phyloP scores from a whole-genome alignment of 2,113 vertebrate species.

The Labrus mixtus region DNA sequence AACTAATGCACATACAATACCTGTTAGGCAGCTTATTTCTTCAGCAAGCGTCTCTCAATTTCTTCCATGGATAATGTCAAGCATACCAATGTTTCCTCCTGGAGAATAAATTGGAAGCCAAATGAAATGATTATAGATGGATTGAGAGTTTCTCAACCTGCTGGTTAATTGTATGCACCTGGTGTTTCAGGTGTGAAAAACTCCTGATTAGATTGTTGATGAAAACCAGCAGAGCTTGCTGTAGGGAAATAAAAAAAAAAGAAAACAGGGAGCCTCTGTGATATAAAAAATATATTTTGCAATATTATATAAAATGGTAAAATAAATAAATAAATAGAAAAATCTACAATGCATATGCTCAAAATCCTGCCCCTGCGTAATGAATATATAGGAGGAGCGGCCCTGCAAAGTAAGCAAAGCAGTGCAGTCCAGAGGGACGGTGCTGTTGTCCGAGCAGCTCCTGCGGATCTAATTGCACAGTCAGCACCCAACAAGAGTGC shows the following conservation, averaged over 20 bases:
- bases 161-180: not conserved
- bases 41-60: not conserved
- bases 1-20: not conserved
- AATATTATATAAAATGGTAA: not conserved
- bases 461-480: conserved; percentile 68
- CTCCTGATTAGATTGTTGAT: conserved; percentile 48
- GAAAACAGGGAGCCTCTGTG: not conserved
- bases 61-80: not conserved
- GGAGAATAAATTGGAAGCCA: conserved; percentile 6
- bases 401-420: conserved; percentile 59
- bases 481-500: conserved; percentile 73
- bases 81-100: not conserved
- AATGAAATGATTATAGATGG: conserved; percentile 4
- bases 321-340: not conserved
- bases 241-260: not conserved
- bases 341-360: not conserved
- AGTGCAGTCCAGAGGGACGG: conserved; percentile 55
- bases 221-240: conserved; percentile 32
- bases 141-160: not conserved
- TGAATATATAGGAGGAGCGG: conserved; percentile 16
- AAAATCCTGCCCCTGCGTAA: conserved; percentile 11
- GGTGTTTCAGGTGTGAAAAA: conserved; percentile 21
- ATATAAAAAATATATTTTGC: not conserved
- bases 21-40: not conserved
- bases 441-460: conserved; percentile 74